Percentiles rank a stretch among this genome's conserved stretches.
phyloP scores from a whole-genome alignment of 2,113 vertebrate genomes.

The Balaenoptera acutorostrata region DNA sequence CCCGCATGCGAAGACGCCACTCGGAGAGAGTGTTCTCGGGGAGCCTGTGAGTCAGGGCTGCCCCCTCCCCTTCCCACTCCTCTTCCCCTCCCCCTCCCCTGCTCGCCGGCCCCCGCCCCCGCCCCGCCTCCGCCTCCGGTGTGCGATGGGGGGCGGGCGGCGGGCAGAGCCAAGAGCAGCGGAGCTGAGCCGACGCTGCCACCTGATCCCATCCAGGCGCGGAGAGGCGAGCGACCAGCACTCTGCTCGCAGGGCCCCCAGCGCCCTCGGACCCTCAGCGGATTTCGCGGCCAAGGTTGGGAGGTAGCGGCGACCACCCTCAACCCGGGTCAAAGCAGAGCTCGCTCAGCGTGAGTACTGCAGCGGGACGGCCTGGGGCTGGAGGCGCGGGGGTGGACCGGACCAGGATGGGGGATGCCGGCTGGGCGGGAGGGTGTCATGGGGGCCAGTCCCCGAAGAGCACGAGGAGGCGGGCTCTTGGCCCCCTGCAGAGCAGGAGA shows the following conservation, averaged over 20 bases:
- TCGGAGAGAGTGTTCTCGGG: not conserved
- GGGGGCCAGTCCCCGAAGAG: not conserved
- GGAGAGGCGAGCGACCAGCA: not conserved
- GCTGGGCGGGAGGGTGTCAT: not conserved
- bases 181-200: slow-evolving; percentile 44
- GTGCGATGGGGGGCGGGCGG: slow-evolving; percentile 58
- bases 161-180: slow-evolving; percentile 34
- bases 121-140: slow-evolving; percentile 63
- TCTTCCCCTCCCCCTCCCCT: not conserved
- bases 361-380: not conserved
- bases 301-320: not conserved
- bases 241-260: not conserved
- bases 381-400: not conserved
- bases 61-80: not conserved
- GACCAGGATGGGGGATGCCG: not conserved
- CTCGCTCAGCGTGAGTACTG: slow-evolving; percentile 58
- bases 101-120: slow-evolving; percentile 31
- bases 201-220: slow-evolving; percentile 70
- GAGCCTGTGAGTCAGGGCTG: not conserved
- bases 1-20: not conserved
- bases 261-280: not conserved
- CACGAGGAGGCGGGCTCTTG: not conserved
- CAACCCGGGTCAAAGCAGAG: not conserved
- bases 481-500: not conserved
- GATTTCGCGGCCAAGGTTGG: not conserved